Base-by-base conservation (phyloP, 2,888 invertebrate genomes). In the Stenichneumon culpator region DNA sequence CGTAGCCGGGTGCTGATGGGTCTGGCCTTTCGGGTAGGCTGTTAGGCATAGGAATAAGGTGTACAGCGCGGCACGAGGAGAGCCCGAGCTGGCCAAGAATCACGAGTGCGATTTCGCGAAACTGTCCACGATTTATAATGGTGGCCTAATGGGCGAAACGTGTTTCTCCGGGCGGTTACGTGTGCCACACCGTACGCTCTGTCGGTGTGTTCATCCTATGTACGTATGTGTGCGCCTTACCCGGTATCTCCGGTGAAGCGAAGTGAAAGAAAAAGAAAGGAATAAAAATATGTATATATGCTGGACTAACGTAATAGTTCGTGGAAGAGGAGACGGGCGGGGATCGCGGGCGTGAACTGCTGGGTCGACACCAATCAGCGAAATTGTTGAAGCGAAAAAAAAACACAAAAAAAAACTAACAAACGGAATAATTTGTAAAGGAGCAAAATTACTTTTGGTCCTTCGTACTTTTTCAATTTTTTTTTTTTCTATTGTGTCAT, bases 91-190 rank as follows among this genome's bases (percentile, higher is more conserved):
- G 65, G 81, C 22, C 70, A 74, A 84, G 86, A 86, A 74, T 82
- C 86, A 84, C 86, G 84, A 86, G 84, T 70, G 72, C 79, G 82
- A 86, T 84, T 86, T 86, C 85, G 80, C 82, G 86, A 87, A 87
- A 87, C 84, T 86, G 86, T 86, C 84, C 82, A 79, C 83, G 84
- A 88, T 88, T 87, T 87, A 87, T 87, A 88, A 88, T 83, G 86
- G 83, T 83, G 79, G 87, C 84, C 86, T 88, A 87, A 88, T 88
- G 87, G 87, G 83, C 87, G 81, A 88, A 88, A 84, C 87, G 86
- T 88, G 87, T 88, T 88, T 84, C 86, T 84, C 67, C 75, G 78
- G 83, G 82, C 74, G 80, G 80, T 84, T 84, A 83, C 82, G 82
- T 86, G 74, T 79, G 72, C 70, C 68, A 54, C 57, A 69, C 47